Evolutionary conservation across 2,797 vertebrate species (phyloP), one percentile per base, ranked within the genome.

Genomic region (Tapera naevia): DNA sequence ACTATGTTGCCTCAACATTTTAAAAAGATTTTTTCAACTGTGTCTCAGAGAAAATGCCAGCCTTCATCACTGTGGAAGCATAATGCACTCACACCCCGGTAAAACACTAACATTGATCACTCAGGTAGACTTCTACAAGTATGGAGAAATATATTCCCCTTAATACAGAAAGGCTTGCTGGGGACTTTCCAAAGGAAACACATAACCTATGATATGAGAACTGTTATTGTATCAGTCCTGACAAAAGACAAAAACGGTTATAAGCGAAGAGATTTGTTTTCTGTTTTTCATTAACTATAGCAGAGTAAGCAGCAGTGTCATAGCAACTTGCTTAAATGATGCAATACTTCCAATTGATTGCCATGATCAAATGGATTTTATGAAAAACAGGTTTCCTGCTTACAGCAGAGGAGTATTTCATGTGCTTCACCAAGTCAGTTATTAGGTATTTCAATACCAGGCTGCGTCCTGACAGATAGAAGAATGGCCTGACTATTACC

Each of bases 401-500:
- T 30, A 37, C 12, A 43, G 57, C 35, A 43, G 69, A 78, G 70
- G 69, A 67, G 66, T 28, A 57, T 79, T 86, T 91, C 61, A 4
- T 3, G 54, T 41, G 85, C 91, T 54, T 62, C 87, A 62, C 79
- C 66, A 85, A 73, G 74, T 71, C 75, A n/a, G 41, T 83, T 86
- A 72, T 83, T 78, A 65, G 81, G 16, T 11, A 28, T 75, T 93
- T 67, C 94, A 70, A 75, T 72, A 88, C 16, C 61, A 64, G 81
- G 25, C 93, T 79, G 84, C 92, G 82, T 73, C 65, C 69, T 81
- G 89, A 91, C 89, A 93, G 89, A 69, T 33, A 79, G 88, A 96
- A 79, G 73, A 94, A 95, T 41, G 80, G 51, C 13, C 70, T 86
- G 67, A 45, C 94, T 94, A 76, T 86, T 88, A 88, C 83, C 86